A percentile compares a stretch with the other conserved stretches of the same genome.
Evolutionary conservation across 37 sponge, comb jelly and placozoan species (phyloP).

Genomic region (Chondrilla cf. caribensis): DNA sequence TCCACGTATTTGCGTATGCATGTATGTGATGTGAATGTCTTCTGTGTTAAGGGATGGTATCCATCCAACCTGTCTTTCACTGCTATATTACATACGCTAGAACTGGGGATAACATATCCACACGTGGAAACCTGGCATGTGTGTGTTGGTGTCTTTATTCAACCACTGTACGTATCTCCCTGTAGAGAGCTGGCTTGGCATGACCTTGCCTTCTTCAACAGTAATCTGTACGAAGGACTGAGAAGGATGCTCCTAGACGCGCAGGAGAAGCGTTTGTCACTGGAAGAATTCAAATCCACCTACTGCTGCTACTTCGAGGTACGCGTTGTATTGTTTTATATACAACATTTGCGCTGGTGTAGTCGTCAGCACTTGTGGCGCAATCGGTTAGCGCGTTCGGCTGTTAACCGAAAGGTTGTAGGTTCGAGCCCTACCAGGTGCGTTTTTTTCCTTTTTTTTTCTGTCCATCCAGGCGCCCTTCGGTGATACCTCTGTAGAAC

Average conservation of each 20-base stretch:
- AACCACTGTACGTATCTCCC: too few species aligned
- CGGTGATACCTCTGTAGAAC: constrained; percentile 50
- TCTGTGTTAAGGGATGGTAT: neutral
- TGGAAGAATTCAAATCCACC: constrained; percentile 61
- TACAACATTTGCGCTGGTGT: neutral
- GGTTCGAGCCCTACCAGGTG: constrained; percentile 72
- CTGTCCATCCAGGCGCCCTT: constrained; percentile 54
- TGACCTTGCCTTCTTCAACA: constrained; percentile 95
- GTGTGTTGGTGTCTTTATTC: too few species aligned
- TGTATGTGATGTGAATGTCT: neutral
- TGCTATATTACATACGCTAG: neutral
- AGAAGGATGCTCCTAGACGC: constrained; percentile 74
- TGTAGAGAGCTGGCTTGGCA: constrained; percentile 90
- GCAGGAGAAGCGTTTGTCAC: constrained; percentile 49
- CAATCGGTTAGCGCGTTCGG: constrained; percentile 88
- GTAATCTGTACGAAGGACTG: constrained; percentile 88
- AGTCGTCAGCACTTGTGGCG: constrained; percentile 55
- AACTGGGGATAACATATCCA: neutral
- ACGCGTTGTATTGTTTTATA: constrained; percentile 6
- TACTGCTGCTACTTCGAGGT: constrained; percentile 90
- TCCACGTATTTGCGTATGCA: too few species aligned
- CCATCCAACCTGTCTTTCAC: neutral
- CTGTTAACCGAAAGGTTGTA: constrained; percentile 86
- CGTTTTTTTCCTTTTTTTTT: constrained; percentile 32
- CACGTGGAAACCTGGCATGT: too few species aligned